Evolutionary conservation across 1,140 invertebrate species (phyloP).

Genomic region (Ceratina australensis): DNA sequence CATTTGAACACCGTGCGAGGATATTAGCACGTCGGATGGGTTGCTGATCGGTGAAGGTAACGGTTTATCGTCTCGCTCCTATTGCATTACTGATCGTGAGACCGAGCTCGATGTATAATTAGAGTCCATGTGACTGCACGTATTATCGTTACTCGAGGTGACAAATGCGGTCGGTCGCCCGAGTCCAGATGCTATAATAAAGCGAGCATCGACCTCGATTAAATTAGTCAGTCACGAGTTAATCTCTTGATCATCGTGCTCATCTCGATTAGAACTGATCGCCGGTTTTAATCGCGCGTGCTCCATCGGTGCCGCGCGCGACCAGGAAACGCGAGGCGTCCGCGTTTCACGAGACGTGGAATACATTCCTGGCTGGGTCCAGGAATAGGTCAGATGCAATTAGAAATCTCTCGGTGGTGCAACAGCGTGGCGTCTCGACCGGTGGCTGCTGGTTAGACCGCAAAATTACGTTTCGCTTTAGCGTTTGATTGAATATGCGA

Average conservation of each 20-base stretch:
- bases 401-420: not conserved
- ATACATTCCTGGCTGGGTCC: not conserved
- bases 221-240: not conserved
- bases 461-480: not conserved
- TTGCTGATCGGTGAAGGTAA: not conserved
- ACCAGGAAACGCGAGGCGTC: too few relatives aligned
- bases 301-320: not conserved
- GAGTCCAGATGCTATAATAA: constrained; percentile 5
- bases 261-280: not conserved
- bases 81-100: not conserved
- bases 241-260: not conserved
- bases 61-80: not conserved
- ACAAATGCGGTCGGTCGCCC: not conserved
- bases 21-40: not conserved
- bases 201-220: constrained; percentile 26
- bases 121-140: constrained; percentile 28
- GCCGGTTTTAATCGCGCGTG: not conserved
- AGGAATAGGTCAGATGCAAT: constrained; percentile 1
- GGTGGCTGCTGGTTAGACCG: not conserved
- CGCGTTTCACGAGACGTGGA: not conserved
- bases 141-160: constrained; percentile 14
- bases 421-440: not conserved
- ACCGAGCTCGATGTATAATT: constrained; percentile 1
- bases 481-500: not conserved
- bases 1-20: not conserved